Percentiles rank a stretch among this genome's conserved stretches.
phyloP scores from a whole-genome alignment of 2,888 invertebrate genomes.

The Baronia brevicornis region DNA sequence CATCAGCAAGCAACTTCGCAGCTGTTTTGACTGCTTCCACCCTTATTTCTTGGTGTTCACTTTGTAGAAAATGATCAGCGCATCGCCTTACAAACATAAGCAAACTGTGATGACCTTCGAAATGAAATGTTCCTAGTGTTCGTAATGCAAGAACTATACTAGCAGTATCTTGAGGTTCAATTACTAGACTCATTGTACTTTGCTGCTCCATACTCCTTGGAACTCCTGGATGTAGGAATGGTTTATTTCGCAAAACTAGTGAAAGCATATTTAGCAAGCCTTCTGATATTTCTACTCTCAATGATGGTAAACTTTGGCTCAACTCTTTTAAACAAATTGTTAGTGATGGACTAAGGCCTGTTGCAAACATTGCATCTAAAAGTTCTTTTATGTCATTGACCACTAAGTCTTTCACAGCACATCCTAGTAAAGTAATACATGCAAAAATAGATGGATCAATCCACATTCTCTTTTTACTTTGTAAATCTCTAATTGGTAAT shows the following conservation, averaged over 20 bases:
- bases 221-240: conserved; percentile 86
- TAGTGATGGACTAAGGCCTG: conserved; percentile 91
- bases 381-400: conserved; percentile 87
- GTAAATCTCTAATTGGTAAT: conserved; percentile 85
- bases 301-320: conserved; percentile 88
- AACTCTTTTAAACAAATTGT: conserved; percentile 94
- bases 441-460: conserved; percentile 94
- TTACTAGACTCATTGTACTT: conserved; percentile 53
- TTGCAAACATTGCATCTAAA: conserved; percentile 93
- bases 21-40: conserved; percentile 97
- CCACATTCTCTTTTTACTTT: conserved; percentile 82
- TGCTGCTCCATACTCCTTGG: conserved; percentile 78
- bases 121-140: conserved; percentile 93
- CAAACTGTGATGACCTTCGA: conserved; percentile 90
- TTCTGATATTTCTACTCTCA: conserved; percentile 93
- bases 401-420: conserved; percentile 88
- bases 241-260: conserved; percentile 91
- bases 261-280: conserved; percentile 94
- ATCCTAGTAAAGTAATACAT: conserved; percentile 92
- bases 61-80: conserved; percentile 92
- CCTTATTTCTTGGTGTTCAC: conserved; percentile 91
- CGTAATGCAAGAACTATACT: conserved; percentile 93
- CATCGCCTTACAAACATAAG: conserved; percentile 94
- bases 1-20: conserved; percentile 89
- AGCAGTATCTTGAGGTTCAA: conserved; percentile 83